Evolutionary conservation across 2,888 invertebrate species (phyloP), one percentile per base, ranked within the genome.

Genomic region (Callosobruchus maculatus): DNA sequence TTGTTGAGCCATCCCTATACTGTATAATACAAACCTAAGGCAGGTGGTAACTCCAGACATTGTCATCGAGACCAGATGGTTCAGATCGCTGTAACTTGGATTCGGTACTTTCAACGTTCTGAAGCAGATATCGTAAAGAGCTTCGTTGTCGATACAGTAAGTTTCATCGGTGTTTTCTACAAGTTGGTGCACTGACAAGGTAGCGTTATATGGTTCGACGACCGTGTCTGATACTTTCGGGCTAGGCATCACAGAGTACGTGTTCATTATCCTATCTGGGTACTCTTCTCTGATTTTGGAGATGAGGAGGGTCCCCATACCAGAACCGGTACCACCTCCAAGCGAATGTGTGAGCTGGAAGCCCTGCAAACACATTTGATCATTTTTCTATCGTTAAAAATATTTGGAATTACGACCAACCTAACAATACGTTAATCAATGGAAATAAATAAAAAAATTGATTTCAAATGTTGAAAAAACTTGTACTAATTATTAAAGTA

Each of bases 201-300:
- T 95, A 76, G 95, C 95, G 85, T 96, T 96, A 90, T 95, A 95
- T 2, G 95, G 95, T 84, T 93, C 93, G 20, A 93, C 93, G 4
- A 93, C 93, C 2, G 93, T 93, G 82, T 93, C 93, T 2, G 95
- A 95, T 7, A 94, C 94, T 77, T 83, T 84, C 4, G 95, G 95
- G 22, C 94, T 94, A 30, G 95, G 95, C 80, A 95, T 93, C 4
- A 95, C 94, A 4, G 94, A 91, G 84, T 94, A 95, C 0, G 94
- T 93, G 88, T 94, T 94, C 94, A 95, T 94, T 78, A 95, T 95
- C 82, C 95, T 88, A 88, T 97, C 96, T 20, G 97, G 97, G 85
- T 95, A 97, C 86, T 97, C 96, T 85, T 96, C 96, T 71, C 96
- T 90, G 84, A 96, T 96, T 87, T 96, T 96, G 74, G 94, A 95